phyloP scores from a whole-genome alignment of 2,113 vertebrate species.

The Gobius niger region DNA sequence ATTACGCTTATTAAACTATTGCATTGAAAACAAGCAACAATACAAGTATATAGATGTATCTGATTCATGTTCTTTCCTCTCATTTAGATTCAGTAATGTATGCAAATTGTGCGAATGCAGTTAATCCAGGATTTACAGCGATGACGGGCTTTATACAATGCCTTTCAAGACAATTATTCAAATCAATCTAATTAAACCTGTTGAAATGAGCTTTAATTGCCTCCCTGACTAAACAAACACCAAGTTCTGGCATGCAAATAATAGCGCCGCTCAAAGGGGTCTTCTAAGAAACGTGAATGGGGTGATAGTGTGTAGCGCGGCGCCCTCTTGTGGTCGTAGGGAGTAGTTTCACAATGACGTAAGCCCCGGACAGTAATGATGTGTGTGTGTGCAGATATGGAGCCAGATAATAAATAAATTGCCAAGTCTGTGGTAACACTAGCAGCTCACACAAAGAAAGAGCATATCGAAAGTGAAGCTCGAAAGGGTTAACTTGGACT shows the following conservation, averaged over 20 bases:
- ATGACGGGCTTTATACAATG: constrained; percentile 55
- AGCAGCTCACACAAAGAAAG: constrained; percentile 5
- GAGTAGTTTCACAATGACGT: constrained; percentile 56
- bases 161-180: constrained; percentile 74
- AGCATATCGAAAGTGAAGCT: background rate
- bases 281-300: constrained; percentile 2
- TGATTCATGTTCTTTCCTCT: constrained; percentile 30
- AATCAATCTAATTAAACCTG: constrained; percentile 75
- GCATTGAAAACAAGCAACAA: constrained; percentile 15
- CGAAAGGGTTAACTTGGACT: constrained; percentile 6
- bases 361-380: constrained; percentile 25
- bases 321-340: constrained; percentile 56
- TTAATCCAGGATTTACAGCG: constrained; percentile 60
- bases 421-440: background rate
- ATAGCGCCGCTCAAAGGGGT: constrained; percentile 34
- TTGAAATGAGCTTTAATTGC: constrained; percentile 74
- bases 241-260: constrained; percentile 64
- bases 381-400: background rate
- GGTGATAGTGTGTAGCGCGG: constrained; percentile 43
- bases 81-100: constrained; percentile 49
- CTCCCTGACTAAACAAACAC: constrained; percentile 71
- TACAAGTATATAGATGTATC: constrained; percentile 18
- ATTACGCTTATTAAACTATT: constrained; percentile 2
- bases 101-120: constrained; percentile 46
- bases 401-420: constrained; percentile 6